phyloP scores from a whole-genome alignment of 1,140 invertebrate species.

The Triops longicaudatus region DNA sequence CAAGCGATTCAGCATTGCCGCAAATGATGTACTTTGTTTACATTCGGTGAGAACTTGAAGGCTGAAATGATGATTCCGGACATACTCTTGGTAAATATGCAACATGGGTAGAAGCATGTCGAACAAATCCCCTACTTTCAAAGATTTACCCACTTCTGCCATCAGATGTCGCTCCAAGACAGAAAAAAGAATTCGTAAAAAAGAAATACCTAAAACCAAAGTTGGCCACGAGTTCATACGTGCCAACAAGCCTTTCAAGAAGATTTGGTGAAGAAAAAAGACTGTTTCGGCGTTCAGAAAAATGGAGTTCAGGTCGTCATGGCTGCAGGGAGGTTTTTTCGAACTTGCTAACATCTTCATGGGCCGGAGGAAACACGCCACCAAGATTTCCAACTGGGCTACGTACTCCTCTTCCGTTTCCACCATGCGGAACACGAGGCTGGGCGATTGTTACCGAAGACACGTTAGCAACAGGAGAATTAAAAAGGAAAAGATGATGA shows the following conservation, averaged over 20 bases:
- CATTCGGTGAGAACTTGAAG: constrained; percentile 87
- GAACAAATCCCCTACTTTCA: constrained; percentile 72
- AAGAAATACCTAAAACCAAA: constrained; percentile 62
- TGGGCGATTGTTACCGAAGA: constrained; percentile 34
- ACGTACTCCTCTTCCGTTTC: constrained; percentile 87
- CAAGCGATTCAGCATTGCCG: constrained; percentile 64
- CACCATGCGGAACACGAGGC: constrained; percentile 85
- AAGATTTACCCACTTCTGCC: constrained; percentile 21
- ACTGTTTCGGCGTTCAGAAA: constrained; percentile 91
- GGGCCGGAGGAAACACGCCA: constrained; percentile 83
- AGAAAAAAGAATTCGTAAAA: constrained; percentile 10
- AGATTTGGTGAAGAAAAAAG: constrained; percentile 89
- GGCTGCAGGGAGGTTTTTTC: constrained; percentile 84
- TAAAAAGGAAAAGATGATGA: background rate
- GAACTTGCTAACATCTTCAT: constrained; percentile 91
- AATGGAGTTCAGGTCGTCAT: constrained; percentile 92
- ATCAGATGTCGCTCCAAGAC: background rate
- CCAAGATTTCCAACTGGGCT: constrained; percentile 80
- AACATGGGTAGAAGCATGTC: constrained; percentile 90
- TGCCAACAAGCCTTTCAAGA: constrained; percentile 84
- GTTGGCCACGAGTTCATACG: constrained; percentile 90
- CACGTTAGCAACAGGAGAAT: too few relatives aligned
- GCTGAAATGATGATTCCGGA: constrained; percentile 86
- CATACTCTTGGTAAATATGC: constrained; percentile 90
- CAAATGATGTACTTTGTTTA: constrained; percentile 75